Base-by-base conservation (phyloP, 2,888 invertebrate genomes). In the Camptogramma bilineatum region DNA sequence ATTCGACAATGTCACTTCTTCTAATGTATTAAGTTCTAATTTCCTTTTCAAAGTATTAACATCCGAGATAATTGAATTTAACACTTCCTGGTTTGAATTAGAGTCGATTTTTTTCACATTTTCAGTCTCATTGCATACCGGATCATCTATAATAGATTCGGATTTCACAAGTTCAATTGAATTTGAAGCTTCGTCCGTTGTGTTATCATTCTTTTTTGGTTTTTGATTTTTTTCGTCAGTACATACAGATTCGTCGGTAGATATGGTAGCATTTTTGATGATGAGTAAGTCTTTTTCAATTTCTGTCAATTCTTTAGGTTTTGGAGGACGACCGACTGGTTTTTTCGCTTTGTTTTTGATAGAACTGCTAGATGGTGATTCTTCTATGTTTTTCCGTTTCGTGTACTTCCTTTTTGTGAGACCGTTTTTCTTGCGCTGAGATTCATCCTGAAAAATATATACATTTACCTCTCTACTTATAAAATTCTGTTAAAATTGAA, bases 211-310 rank as follows among this genome's bases (percentile, higher is more conserved):
- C 61, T 9, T 19, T 60, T 59, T 55, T 56, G 44, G 51, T 62
- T 47, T 56, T 10, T 17, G 19, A 34, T 53, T 60, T 16, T 65
- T 63, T 34, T 88, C 88, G 3, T 57, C 60, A 16, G 47, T 42
- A 34, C 81, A 83, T 62, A 81, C 70, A 81, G 42, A 78, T 24
- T 91, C 90, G 48, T 90, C 88, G 18, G 87, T 91, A 0, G 88
- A 87, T 0, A 85, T 87, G 0, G 88, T 88, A 0, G 92, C 93
- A 18, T 79, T 91, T 56, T 85, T 86, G 1, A 93, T 93, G 0
- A 92, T 91, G 0, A 91, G 68, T 0, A 93, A 73, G 64, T 93
- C 93, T 63, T 91, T 91, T 56, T 93, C 93, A 0, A 93, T 89
- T 24, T 92, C 92, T 0, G 90, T 88, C 0, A 92, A 72, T 57